Conservation (phyloP, 2,888 invertebrate species). For the Drosophila tripunctata region DNA sequence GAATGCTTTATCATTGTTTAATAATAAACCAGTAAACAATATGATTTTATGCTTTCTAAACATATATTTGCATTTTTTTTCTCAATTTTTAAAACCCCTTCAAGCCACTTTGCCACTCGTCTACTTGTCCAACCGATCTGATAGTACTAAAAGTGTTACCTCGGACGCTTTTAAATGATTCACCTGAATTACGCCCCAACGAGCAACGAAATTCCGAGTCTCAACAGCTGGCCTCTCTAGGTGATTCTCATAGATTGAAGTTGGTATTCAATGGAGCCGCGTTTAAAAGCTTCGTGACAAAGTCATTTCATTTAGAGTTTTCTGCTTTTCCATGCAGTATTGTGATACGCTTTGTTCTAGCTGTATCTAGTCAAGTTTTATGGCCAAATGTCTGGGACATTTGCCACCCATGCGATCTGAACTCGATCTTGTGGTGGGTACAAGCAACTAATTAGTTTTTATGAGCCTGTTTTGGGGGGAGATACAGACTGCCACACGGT, state of each 20-base stretch:
- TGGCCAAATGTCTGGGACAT: constrained; percentile 52
- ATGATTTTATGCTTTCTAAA: too few species aligned
- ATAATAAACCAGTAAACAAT: too few species aligned
- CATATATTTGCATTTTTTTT: neutral
- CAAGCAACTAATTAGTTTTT: constrained; percentile 76
- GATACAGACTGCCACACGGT: constrained; percentile 48
- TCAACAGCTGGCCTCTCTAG: neutral
- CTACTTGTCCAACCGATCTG: constrained; percentile 6
- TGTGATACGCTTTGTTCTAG: constrained; percentile 66
- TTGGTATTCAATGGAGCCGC: constrained; percentile 13
- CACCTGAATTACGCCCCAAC: constrained; percentile 47
- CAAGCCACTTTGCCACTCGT: neutral
- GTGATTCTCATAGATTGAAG: constrained; percentile 13
- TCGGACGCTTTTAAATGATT: constrained; percentile 45
- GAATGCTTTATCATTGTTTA: too few species aligned
- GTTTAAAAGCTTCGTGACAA: constrained; percentile 74
- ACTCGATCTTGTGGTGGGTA: constrained; percentile 32
- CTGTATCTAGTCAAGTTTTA: constrained; percentile 47
- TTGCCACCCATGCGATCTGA: constrained; percentile 65
- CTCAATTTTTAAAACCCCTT: neutral
- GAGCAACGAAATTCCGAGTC: neutral
- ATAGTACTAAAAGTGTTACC: constrained; percentile 31
- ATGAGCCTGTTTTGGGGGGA: constrained; percentile 61
- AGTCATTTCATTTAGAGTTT: constrained; percentile 61
- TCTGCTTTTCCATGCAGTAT: constrained; percentile 33